A percentile compares a stretch with the other conserved stretches of the same genome.
phyloP scores from a whole-genome alignment of 2,113 vertebrate species.

The Petroica traversi region DNA sequence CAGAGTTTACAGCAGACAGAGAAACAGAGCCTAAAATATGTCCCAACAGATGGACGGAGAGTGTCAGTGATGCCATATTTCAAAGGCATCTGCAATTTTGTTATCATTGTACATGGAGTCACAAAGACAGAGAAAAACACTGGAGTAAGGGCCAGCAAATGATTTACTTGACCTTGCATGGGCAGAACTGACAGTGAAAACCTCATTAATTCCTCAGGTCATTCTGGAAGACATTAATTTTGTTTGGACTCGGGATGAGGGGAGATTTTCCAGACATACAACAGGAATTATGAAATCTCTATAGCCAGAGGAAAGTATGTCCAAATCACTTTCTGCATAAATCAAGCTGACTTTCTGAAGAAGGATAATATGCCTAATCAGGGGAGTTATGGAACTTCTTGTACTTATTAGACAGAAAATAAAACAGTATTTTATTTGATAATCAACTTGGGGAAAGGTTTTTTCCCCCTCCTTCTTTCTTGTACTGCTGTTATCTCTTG shows the following conservation, averaged over 20 bases:
- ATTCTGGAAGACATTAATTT: slow-evolving; percentile 94
- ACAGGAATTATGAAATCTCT: slow-evolving; percentile 95
- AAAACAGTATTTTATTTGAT: slow-evolving; percentile 89
- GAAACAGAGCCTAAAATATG: slow-evolving; percentile 85
- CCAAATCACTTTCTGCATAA: slow-evolving; percentile 87
- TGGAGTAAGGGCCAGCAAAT: slow-evolving; percentile 84
- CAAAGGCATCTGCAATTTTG: slow-evolving; percentile 85
- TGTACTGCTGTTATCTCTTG: slow-evolving; percentile 65
- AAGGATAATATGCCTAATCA: slow-evolving; percentile 89
- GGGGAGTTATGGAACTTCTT: slow-evolving; percentile 91
- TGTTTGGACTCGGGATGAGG: slow-evolving; percentile 87
- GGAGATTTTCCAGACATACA: slow-evolving; percentile 95
- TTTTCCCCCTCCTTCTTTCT: background rate
- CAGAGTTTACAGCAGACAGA: slow-evolving; percentile 82
- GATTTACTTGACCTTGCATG: slow-evolving; percentile 95
- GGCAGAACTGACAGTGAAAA: slow-evolving; percentile 88
- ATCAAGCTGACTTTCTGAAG: slow-evolving; percentile 86
- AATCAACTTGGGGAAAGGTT: slow-evolving; percentile 80
- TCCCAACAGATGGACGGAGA: slow-evolving; percentile 84
- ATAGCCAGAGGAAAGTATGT: slow-evolving; percentile 86
- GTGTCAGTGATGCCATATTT: slow-evolving; percentile 91
- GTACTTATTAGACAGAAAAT: slow-evolving; percentile 96
- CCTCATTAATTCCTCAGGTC: slow-evolving; percentile 99
- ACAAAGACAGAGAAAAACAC: slow-evolving; percentile 77
- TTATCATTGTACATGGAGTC: slow-evolving; percentile 88